Percentiles rank a stretch among this genome's conserved stretches.
Evolutionary conservation across 2,113 vertebrate species (phyloP).

Genomic region (Cichladusa arquata): DNA sequence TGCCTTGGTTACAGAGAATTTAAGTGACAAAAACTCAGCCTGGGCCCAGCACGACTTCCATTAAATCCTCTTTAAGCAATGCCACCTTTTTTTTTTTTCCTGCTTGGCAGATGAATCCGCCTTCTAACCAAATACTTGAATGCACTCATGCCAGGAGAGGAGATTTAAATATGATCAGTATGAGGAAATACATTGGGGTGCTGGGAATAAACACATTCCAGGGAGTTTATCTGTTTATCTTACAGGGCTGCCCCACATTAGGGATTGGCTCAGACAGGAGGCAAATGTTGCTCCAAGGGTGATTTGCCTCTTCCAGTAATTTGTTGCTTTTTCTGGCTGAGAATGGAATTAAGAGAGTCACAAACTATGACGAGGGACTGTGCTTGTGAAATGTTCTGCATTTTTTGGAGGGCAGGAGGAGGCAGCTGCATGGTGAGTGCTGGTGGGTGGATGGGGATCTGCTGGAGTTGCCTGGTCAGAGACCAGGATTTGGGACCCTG

Average conservation of each 20-base stretch:
- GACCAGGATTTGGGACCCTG: not conserved
- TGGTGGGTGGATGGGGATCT: not conserved
- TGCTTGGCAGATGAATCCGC: not conserved
- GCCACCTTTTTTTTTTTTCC: not conserved
- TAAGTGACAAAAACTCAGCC: not conserved
- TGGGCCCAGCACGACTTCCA: accelerated
- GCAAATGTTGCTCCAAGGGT: not conserved
- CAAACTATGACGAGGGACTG: not conserved
- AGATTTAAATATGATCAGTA: not conserved
- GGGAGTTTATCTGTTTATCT: not conserved
- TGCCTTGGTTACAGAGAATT: not conserved
- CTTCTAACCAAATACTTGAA: not conserved
- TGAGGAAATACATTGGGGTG: not conserved
- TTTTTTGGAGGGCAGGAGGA: not conserved
- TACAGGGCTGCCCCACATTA: not conserved
- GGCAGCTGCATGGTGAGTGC: not conserved
- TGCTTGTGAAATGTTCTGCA: not conserved
- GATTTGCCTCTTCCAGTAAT: not conserved
- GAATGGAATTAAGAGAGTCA: not conserved
- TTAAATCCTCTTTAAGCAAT: not conserved
- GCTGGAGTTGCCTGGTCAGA: not conserved
- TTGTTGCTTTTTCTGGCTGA: not conserved
- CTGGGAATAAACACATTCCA: not conserved
- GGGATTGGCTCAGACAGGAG: not conserved
- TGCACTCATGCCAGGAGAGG: not conserved